These are phyloP conservation scores for Nephotettix cincticeps DNA, from an alignment of 1,140 invertebrate species.

Conservation along the genomic window DNA sequence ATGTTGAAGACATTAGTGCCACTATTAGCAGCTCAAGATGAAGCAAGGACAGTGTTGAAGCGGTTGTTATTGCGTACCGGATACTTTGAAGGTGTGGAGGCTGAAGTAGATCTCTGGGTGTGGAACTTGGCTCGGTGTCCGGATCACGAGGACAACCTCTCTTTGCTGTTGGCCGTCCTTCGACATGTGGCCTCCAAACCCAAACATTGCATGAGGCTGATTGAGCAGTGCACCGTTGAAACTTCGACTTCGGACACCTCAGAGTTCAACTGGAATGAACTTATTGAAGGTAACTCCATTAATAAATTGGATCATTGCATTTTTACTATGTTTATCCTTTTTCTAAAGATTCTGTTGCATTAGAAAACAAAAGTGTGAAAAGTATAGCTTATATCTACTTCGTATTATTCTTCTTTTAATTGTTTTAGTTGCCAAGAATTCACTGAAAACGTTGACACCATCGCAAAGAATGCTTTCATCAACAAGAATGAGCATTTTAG, in stretches of 20 bases:
- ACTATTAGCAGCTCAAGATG: neutral
- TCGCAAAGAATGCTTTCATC: neutral
- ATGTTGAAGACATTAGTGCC: neutral
- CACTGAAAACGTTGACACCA: neutral
- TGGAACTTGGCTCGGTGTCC: neutral
- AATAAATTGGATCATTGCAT: too few species aligned
- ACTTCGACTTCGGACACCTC: neutral
- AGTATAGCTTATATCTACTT: too few species aligned
- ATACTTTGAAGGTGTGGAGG: conserved; percentile 4
- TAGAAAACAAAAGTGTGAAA: too few species aligned
- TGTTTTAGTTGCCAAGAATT: neutral
- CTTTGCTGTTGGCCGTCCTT: neutral
- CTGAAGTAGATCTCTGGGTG: conserved; percentile 3
- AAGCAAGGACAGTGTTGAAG: neutral
- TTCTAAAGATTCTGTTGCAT: too few species aligned
- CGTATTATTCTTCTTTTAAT: too few species aligned
- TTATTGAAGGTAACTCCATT: conserved; percentile 3
- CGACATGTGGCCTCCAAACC: neutral
- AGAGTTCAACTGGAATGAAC: conserved; percentile 1
- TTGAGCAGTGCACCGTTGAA: neutral
- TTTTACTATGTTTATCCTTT: too few species aligned
- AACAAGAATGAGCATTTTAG: conserved; percentile 1
- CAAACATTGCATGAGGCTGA: neutral
- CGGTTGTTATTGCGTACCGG: neutral
- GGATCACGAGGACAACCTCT: neutral